Evolutionary conservation across 2,888 invertebrate genomes (phyloP).

Genomic region (Alloscopus bannaensis): DNA sequence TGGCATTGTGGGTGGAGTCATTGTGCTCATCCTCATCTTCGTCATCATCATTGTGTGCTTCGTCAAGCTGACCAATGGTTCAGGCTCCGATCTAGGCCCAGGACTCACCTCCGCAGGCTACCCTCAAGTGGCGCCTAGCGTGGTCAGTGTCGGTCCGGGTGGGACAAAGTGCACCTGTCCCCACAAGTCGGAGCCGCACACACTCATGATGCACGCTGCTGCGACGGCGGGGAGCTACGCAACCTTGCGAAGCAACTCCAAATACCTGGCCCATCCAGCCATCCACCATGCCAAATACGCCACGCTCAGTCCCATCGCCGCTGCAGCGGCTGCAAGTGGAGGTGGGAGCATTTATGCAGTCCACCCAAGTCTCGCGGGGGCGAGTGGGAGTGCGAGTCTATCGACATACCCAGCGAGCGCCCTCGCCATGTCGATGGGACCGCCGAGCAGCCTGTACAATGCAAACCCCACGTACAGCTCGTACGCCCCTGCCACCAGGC

Average conservation of each 20-base stretch:
- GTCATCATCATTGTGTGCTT: slow-evolving; percentile 90
- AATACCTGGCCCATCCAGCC: slow-evolving; percentile 51
- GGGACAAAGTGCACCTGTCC: slow-evolving; percentile 73
- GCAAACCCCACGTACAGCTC: slow-evolving; percentile 62
- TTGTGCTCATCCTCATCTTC: slow-evolving; percentile 91
- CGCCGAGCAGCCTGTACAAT: slow-evolving; percentile 64
- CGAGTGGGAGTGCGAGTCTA: slow-evolving; percentile 57
- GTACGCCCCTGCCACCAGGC: slow-evolving; percentile 5
- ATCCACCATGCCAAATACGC: slow-evolving; percentile 59
- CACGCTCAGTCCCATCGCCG: slow-evolving; percentile 48
- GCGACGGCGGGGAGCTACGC: slow-evolving; percentile 50
- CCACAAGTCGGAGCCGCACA: slow-evolving; percentile 75
- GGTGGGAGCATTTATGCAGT: slow-evolving; percentile 67
- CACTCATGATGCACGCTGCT: slow-evolving; percentile 53
- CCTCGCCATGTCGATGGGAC: slow-evolving; percentile 39
- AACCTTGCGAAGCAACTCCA: slow-evolving; percentile 42
- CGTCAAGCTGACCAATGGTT: slow-evolving; percentile 81
- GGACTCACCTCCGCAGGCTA: slow-evolving; percentile 45
- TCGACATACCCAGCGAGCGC: slow-evolving; percentile 62
- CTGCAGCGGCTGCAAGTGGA: slow-evolving; percentile 44
- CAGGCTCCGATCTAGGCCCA: slow-evolving; percentile 50
- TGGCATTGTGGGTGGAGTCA: slow-evolving; percentile 95
- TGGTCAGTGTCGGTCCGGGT: slow-evolving; percentile 74
- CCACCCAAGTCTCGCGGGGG: slow-evolving; percentile 50
- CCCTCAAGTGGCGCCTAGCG: slow-evolving; percentile 75